A percentile compares a stretch with the other conserved stretches of the same genome.
Conservation (phyloP, 2,888 invertebrate genomes). For the Sialis fuliginosa region DNA sequence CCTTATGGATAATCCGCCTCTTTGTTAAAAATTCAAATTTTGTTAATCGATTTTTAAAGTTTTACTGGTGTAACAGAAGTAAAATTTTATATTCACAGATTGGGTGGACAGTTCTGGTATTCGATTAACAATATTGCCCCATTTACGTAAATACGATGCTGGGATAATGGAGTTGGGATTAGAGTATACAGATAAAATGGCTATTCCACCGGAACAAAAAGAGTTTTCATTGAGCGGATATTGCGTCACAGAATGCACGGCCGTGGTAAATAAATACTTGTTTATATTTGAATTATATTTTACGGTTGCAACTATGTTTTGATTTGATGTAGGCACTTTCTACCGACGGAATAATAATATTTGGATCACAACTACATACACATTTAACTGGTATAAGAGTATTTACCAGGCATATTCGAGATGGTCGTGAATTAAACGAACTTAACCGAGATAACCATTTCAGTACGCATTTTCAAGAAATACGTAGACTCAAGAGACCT, state of each 20-base stretch:
- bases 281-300: not conserved
- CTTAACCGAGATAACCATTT: slow-evolving; percentile 90
- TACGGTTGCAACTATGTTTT: not conserved
- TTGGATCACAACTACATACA: slow-evolving; percentile 94
- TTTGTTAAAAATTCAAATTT: not conserved
- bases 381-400: slow-evolving; percentile 80
- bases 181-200: slow-evolving; percentile 97
- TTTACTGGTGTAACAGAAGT: not conserved
- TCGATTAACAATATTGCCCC: slow-evolving; percentile 57
- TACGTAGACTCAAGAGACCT: slow-evolving; percentile 63
- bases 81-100: slow-evolving; percentile 28
- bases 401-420: slow-evolving; percentile 68
- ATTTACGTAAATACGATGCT: slow-evolving; percentile 68
- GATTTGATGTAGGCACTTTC: slow-evolving; percentile 48
- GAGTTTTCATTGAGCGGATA: slow-evolving; percentile 72
- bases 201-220: slow-evolving; percentile 72
- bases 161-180: slow-evolving; percentile 92
- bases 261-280: slow-evolving; percentile 38
- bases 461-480: slow-evolving; percentile 97
- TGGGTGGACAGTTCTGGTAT: slow-evolving; percentile 83
- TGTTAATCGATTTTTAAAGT: not conserved
- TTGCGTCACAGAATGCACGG: slow-evolving; percentile 86
- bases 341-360: slow-evolving; percentile 67
- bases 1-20: too few species aligned
- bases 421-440: slow-evolving; percentile 61